These are phyloP conservation scores for Mastomys natalensis DNA, from an alignment of 2,113 vertebrate genomes.

Conservation along the genomic window DNA sequence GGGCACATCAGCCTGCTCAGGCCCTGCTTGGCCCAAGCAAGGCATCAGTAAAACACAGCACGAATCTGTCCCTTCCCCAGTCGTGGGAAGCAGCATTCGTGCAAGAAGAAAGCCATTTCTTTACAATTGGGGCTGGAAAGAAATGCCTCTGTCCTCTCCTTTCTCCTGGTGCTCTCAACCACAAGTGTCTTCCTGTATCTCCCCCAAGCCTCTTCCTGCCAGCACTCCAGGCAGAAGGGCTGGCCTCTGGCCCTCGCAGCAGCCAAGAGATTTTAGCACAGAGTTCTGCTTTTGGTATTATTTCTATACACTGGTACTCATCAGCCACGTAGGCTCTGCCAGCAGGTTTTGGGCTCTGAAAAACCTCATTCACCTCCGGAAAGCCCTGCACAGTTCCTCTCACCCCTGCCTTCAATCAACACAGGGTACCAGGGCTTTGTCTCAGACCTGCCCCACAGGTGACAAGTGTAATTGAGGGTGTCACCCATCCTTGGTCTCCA, in stretches of 20 bases:
- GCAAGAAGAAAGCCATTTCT: conserved; percentile 48
- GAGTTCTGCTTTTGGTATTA: neutral
- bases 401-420: fast-evolving
- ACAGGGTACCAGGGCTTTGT: neutral
- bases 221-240: neutral
- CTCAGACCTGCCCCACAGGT: neutral
- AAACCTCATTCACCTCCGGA: neutral
- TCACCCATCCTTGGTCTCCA: neutral
- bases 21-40: neutral
- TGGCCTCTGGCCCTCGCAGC: neutral
- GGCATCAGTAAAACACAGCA: neutral
- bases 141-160: neutral
- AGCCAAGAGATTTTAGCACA: neutral
- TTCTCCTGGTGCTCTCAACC: neutral
- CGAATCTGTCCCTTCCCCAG: conserved; percentile 4
- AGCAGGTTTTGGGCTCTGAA: neutral
- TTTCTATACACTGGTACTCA: neutral
- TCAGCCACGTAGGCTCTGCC: neutral
- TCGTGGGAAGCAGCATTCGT: conserved; percentile 27
- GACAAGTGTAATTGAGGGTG: neutral
- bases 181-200: neutral
- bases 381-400: neutral
- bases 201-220: neutral
- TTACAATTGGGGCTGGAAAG: neutral
- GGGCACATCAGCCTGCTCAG: neutral